phyloP scores from a whole-genome alignment of 2,888 invertebrate species.

The Seladonia tumulorum region DNA sequence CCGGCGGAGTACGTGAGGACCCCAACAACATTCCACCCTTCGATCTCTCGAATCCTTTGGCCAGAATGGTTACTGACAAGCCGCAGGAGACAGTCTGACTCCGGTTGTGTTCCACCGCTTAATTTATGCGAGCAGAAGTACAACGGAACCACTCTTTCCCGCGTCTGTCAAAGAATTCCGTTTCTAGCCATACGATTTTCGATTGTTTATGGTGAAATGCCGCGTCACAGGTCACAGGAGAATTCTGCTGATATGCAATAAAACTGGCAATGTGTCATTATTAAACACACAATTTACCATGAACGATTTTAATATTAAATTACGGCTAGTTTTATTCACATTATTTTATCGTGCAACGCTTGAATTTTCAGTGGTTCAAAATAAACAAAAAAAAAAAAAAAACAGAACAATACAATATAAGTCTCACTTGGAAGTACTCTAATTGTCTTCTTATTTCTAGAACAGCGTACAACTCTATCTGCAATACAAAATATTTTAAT shows the following conservation, averaged over 20 bases:
- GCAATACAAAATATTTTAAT: no score
- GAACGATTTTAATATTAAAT: not conserved
- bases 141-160: slow-evolving; percentile 36
- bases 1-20: slow-evolving; percentile 51
- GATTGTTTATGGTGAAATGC: not conserved
- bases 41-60: slow-evolving; percentile 53
- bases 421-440: no score
- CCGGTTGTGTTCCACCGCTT: slow-evolving; percentile 47
- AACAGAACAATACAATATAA: no score
- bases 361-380: no score
- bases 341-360: no score
- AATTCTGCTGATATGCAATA: not conserved
- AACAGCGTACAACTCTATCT: no score
- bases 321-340: no score
- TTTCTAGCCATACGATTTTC: not conserved
- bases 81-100: slow-evolving; percentile 52
- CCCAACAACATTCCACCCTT: slow-evolving; percentile 55
- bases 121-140: slow-evolving; percentile 59
- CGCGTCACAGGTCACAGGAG: not conserved
- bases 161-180: not conserved
- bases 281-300: not conserved
- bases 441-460: no score
- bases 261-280: not conserved
- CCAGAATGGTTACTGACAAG: slow-evolving; percentile 59
- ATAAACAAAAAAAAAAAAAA: no score